Percentiles rank a stretch among this genome's conserved stretches.
Conservation (phyloP, 2,113 vertebrate species). For the Lepidothrix coronata region DNA sequence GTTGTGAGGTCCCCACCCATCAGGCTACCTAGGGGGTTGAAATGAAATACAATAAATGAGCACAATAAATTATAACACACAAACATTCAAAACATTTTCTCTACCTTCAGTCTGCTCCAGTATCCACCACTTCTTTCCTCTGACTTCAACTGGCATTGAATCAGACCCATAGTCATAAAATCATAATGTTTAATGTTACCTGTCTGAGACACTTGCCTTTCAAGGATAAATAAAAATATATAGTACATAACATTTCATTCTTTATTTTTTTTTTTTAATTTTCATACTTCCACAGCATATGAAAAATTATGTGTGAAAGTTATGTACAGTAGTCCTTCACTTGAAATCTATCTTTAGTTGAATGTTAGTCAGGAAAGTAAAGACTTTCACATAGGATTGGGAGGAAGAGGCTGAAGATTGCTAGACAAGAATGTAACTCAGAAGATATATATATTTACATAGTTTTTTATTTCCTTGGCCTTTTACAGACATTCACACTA, state of each 20-base stretch:
- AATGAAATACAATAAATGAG: constrained; percentile 53
- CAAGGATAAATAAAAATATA: constrained; percentile 9
- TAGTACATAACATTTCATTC: neutral
- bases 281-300: constrained; percentile 49
- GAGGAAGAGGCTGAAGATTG: neutral
- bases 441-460: neutral
- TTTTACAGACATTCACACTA: neutral
- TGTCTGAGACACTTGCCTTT: neutral
- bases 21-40: constrained; percentile 88
- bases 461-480: neutral
- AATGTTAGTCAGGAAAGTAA: constrained; percentile 47
- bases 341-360: constrained; percentile 60
- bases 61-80: constrained; percentile 3
- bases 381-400: neutral
- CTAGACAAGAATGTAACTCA: neutral
- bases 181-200: neutral
- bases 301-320: constrained; percentile 73
- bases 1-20: constrained; percentile 98
- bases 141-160: neutral
- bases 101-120: neutral
- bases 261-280: neutral
- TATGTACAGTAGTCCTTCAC: constrained; percentile 54
- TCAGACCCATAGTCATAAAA: neutral
- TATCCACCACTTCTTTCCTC: neutral
- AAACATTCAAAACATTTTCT: constrained; percentile 14